Base-by-base conservation (phyloP, 2,113 vertebrate species). In the Podocnemis expansa region DNA sequence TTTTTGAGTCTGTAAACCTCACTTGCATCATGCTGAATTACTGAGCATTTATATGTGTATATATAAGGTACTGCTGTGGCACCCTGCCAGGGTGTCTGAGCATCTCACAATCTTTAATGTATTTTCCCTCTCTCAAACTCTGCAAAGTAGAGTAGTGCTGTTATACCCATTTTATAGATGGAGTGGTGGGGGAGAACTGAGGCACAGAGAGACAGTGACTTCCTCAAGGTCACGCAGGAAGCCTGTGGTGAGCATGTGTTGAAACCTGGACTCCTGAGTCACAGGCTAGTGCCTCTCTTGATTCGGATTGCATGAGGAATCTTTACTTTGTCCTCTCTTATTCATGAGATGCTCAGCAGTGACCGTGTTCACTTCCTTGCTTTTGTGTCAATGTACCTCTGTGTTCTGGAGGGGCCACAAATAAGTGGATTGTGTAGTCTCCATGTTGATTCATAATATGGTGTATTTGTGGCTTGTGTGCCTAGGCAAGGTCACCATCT, bases 271-370 rank as follows among this genome's bases (percentile, higher is more conserved):
- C 10, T 91, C 13, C n/a, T 21, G 12, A 24, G 8, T 78, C 10
- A 45, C 70, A 43, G 38, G 70, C 38, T 41, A 1, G 0, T 3
- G 14, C 38, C 91, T 45, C 3, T 0, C 2, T 1, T n/a, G n/a
- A 8, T 73, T 49, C 76, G 25, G 80, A 41, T 1, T 6, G 3
- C 0, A 14, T 0, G 0, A 17, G 1, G 0, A 17, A 52, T 34
- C 2, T 75, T 25, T 75, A 0, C 38, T 27, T 0, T 1, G 2
- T 0, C 0, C 0, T 13, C 25, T 9, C 58, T 63, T 78, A 38
- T 45, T 58, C 24, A n/a, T 0, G 0, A 34, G 34, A 41, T n/a
- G 10, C 82, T 89, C 75, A 16, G 54, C 75, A 51, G 0, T 21
- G 47, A n/a, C 75, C 38, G 24, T 16, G 10, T 10, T 2, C 5